Evolutionary conservation across 2,888 invertebrate species (phyloP).

Genomic region (Meiosimyza decipiens): DNA sequence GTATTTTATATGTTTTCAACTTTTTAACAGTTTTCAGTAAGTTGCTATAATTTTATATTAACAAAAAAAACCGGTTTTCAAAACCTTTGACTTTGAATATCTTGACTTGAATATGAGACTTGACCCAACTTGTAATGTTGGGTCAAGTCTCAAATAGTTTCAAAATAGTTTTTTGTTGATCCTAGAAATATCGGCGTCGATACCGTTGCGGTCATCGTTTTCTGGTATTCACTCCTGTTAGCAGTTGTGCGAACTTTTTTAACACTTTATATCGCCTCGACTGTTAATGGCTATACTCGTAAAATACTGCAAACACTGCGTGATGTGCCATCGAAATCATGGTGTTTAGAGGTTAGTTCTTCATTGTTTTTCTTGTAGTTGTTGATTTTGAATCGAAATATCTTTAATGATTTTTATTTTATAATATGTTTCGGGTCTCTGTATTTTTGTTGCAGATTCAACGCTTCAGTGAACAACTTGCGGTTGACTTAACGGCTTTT

Average conservation of each 20-base stretch:
- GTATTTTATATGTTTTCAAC: constrained; percentile 80
- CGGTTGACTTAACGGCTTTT: constrained; percentile 58
- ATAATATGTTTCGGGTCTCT: no score
- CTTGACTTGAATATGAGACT: no score
- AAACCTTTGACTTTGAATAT: no score
- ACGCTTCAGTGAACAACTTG: constrained; percentile 59
- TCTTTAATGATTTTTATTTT: no score
- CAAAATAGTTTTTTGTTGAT: no score
- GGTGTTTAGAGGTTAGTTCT: constrained; percentile 66
- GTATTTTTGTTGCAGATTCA: constrained; percentile 55
- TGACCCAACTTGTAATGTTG: no score
- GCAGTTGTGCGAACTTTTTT: constrained; percentile 68
- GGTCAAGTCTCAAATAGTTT: no score
- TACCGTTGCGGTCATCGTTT: constrained; percentile 67
- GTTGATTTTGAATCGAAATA: no score
- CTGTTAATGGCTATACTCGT: constrained; percentile 69
- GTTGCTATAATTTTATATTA: constrained; percentile 25
- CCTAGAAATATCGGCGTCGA: constrained; percentile 61
- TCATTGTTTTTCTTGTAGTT: background rate
- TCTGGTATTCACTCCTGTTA: constrained; percentile 70
- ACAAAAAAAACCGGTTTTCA: no score
- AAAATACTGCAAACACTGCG: constrained; percentile 67
- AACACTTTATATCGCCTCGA: constrained; percentile 70
- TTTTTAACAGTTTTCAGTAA: constrained; percentile 70
- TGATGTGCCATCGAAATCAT: constrained; percentile 66